Evolutionary conservation across 2,113 vertebrate species (phyloP).

Genomic region (Echinops telfairi): DNA sequence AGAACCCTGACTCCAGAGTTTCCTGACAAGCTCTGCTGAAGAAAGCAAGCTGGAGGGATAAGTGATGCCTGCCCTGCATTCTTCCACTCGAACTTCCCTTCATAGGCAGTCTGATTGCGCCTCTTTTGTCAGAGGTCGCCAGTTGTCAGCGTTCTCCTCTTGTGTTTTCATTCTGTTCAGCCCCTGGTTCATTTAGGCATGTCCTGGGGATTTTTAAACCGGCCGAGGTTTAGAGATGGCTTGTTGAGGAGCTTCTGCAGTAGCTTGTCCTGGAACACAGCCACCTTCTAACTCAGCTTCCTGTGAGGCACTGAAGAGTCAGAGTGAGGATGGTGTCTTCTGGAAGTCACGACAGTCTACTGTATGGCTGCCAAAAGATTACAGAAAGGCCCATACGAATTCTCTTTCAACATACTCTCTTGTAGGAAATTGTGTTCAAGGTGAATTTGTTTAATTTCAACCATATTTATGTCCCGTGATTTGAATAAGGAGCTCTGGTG

Average conservation of each 20-base stretch:
- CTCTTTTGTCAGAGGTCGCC: background rate
- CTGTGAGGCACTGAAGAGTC: background rate
- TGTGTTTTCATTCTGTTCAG: constrained; percentile 8
- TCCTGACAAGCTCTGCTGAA: background rate
- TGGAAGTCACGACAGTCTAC: background rate
- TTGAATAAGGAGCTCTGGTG: background rate
- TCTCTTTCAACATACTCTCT: background rate
- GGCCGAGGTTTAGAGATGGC: background rate
- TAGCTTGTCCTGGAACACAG: background rate
- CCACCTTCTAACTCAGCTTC: background rate
- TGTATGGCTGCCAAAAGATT: background rate
- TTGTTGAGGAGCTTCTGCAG: background rate
- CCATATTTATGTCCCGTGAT: background rate
- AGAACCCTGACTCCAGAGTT: background rate
- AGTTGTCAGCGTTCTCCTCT: background rate
- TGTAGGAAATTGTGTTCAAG: background rate
- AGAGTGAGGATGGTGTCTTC: background rate
- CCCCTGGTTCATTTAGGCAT: background rate
- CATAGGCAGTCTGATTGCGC: background rate
- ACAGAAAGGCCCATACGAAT: background rate
- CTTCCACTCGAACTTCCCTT: background rate
- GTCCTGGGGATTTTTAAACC: background rate
- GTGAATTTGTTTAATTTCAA: background rate
- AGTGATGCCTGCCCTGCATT: background rate
- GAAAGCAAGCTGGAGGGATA: background rate